Percentiles rank a stretch among this genome's conserved stretches.
These are phyloP conservation scores for Psophia crepitans DNA, from an alignment of 2,113 vertebrate genomes.

Conservation along the genomic window DNA sequence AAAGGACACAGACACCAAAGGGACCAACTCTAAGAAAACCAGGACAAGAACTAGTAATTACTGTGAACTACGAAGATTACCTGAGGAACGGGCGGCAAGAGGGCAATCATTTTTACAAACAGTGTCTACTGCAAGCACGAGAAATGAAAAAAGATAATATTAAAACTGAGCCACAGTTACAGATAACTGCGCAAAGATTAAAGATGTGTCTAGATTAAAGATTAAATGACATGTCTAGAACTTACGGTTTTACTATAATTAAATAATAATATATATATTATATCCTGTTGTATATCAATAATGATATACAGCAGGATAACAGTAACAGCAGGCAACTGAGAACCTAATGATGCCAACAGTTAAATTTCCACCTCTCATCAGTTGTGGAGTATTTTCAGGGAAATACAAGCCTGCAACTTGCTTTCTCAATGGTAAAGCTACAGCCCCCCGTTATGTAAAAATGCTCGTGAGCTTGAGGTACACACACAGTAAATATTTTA, in stretches of 20 bases:
- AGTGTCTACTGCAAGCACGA: neutral
- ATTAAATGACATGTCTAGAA: neutral
- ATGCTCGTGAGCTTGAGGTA: neutral
- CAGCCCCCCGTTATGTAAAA: neutral
- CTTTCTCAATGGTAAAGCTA: neutral
- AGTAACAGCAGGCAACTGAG: neutral
- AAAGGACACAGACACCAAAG: neutral
- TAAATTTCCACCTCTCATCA: neutral
- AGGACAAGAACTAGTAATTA: neutral
- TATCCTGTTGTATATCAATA: too few species aligned
- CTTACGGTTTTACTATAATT: too few species aligned
- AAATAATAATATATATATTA: too few species aligned
- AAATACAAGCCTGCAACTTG: neutral
- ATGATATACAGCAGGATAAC: too few species aligned
- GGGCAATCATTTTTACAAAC: fast-evolving
- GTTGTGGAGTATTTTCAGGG: neutral
- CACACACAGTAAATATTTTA: neutral
- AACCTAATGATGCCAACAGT: neutral
- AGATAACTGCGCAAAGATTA: neutral
- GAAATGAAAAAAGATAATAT: neutral
- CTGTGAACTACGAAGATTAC: neutral
- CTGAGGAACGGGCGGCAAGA: neutral
- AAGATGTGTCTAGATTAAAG: too few species aligned
- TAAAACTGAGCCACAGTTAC: neutral
- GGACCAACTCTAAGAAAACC: neutral